phyloP scores from a whole-genome alignment of 2,797 vertebrate genomes.

The Hyperoplus immaculatus region DNA sequence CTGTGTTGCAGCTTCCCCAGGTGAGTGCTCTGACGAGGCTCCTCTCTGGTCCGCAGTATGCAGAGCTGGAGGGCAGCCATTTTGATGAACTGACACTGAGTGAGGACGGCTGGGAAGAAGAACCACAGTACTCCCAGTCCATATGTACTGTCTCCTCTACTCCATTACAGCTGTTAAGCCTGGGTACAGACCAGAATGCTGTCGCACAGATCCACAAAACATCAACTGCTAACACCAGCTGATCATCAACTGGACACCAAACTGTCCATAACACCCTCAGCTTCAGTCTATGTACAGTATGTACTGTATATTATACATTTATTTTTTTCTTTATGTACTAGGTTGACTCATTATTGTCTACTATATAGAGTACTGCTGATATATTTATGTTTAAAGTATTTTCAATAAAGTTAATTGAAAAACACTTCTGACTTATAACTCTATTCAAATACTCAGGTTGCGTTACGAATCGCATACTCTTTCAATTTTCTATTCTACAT shows the following conservation, averaged over 20 bases:
- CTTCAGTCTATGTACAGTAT: neutral
- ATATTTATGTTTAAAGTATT: too few species aligned
- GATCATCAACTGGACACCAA: neutral
- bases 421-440: too few species aligned
- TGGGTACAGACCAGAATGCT: neutral
- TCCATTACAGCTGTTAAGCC: slow-evolving; percentile 23
- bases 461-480: too few species aligned
- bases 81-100: slow-evolving; percentile 56
- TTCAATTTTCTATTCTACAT: too few species aligned
- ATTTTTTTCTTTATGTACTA: too few species aligned
- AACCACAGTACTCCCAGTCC: slow-evolving; percentile 58
- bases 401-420: too few species aligned
- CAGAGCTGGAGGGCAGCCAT: slow-evolving; percentile 45
- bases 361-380: too few species aligned
- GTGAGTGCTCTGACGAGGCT: slow-evolving; percentile 69
- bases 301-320: too few species aligned
- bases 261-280: too few species aligned
- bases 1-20: slow-evolving; percentile 77
- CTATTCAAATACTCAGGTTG: too few species aligned
- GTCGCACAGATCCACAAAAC: neutral
- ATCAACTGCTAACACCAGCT: neutral
- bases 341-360: too few species aligned
- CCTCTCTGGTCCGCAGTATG: slow-evolving; percentile 64
- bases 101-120: slow-evolving; percentile 43
- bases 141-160: slow-evolving; percentile 72